Percentiles rank a stretch among this genome's conserved stretches.
Evolutionary conservation across 2,888 invertebrate genomes (phyloP).

Genomic region (Xestia ashworthii): DNA sequence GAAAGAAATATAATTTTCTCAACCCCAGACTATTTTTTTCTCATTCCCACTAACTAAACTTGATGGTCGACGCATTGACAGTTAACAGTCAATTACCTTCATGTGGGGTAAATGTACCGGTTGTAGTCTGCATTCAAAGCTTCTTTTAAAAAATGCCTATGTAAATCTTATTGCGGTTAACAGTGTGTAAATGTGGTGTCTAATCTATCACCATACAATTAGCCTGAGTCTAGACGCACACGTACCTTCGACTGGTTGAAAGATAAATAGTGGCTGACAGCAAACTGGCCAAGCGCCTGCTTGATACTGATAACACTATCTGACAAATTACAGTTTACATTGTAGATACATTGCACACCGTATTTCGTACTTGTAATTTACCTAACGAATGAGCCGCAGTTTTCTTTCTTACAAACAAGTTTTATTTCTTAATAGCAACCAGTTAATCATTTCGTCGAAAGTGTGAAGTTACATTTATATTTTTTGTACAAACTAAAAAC

Average conservation of each 20-base stretch:
- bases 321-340: slow-evolving; percentile 77
- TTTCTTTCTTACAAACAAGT: slow-evolving; percentile 35
- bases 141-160: slow-evolving; percentile 66
- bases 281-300: slow-evolving; percentile 75
- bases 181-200: slow-evolving; percentile 66
- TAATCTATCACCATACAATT: slow-evolving; percentile 80
- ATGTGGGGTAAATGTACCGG: slow-evolving; percentile 60
- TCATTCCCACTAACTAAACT: slow-evolving; percentile 44
- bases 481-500: slow-evolving; percentile 30
- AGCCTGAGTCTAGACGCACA: slow-evolving; percentile 70
- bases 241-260: slow-evolving; percentile 71
- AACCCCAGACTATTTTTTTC: slow-evolving; percentile 37
- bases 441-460: slow-evolving; percentile 53
- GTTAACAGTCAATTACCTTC: slow-evolving; percentile 61
- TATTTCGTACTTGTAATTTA: slow-evolving; percentile 50
- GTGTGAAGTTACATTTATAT: slow-evolving; percentile 37
- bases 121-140: slow-evolving; percentile 57
- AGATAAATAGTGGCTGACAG: slow-evolving; percentile 78
- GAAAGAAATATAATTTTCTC: slow-evolving; percentile 37
- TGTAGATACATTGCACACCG: slow-evolving; percentile 59
- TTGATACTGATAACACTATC: slow-evolving; percentile 76
- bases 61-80: slow-evolving; percentile 58
- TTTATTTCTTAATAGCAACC: slow-evolving; percentile 40
- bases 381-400: slow-evolving; percentile 39
- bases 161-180: slow-evolving; percentile 65